These are phyloP conservation scores for Hylaeus anthracinus DNA, from an alignment of 1,140 invertebrate genomes.

Conservation along the genomic window DNA sequence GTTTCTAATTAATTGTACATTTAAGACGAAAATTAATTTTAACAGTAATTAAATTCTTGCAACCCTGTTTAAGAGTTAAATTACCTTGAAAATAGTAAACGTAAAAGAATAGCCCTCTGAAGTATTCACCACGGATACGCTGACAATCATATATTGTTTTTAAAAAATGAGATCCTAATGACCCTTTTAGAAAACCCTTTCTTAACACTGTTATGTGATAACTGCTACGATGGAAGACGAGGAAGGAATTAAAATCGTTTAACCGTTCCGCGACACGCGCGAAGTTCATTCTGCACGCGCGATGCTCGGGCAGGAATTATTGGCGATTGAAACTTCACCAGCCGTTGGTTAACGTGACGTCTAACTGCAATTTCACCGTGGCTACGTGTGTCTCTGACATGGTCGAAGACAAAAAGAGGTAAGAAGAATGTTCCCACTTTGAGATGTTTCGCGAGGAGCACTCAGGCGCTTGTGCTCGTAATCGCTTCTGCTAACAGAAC, in stretches of 20 bases:
- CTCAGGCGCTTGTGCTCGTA: constrained; percentile 7
- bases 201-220: too few species aligned
- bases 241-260: constrained; percentile 31
- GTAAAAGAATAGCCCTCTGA: too few species aligned
- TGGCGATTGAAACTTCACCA: constrained; percentile 25
- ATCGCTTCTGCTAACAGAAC: constrained; percentile 16
- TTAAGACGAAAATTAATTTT: too few species aligned
- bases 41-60: too few species aligned
- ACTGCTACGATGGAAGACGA: background rate
- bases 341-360: constrained; percentile 11
- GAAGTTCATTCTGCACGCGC: constrained; percentile 26
- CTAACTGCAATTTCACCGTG: constrained; percentile 16
- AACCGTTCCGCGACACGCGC: constrained; percentile 7
- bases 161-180: too few species aligned
- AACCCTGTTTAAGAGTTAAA: too few species aligned
- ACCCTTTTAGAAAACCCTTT: too few species aligned
- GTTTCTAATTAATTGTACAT: too few species aligned
- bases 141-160: too few species aligned
- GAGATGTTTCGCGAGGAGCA: constrained; percentile 6
- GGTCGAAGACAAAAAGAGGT: background rate
- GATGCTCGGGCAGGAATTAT: constrained; percentile 18
- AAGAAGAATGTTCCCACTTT: constrained; percentile 1
- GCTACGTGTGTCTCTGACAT: constrained; percentile 14
- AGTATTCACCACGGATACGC: too few species aligned
- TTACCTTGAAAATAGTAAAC: too few species aligned